Conservation (phyloP, 2,797 vertebrate genomes). For the Salarias fasciatus region DNA sequence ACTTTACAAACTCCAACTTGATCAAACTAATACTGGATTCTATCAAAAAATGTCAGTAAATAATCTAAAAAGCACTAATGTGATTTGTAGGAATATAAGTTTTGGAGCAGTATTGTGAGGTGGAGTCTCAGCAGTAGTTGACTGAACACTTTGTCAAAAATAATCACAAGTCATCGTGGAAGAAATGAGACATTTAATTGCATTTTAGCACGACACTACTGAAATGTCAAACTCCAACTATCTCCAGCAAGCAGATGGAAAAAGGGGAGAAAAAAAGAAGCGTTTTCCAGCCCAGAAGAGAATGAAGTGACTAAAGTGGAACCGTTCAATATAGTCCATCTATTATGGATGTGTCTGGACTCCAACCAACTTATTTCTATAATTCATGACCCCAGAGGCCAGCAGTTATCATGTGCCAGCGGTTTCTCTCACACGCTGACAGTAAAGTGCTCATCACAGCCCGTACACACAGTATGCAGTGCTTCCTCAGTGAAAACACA, state of each 20-base stretch:
- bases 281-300: constrained; percentile 49
- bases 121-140: not conserved
- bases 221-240: constrained; percentile 13
- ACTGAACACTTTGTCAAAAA: constrained; percentile 3
- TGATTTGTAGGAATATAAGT: not conserved
- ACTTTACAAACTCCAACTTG: too few species aligned
- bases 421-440: constrained; percentile 40
- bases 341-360: constrained; percentile 72
- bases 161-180: not conserved
- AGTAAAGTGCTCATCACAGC: constrained; percentile 60
- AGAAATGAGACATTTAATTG: not conserved
- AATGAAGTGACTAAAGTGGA: constrained; percentile 55
- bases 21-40: too few species aligned
- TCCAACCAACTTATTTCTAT: constrained; percentile 66
- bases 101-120: constrained; percentile 2
- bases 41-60: too few species aligned
- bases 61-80: not conserved
- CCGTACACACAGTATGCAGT: constrained; percentile 45
- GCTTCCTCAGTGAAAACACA: constrained; percentile 44
- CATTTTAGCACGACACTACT: not conserved
- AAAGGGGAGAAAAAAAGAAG: not conserved
- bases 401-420: constrained; percentile 38
- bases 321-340: constrained; percentile 61
- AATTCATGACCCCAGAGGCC: constrained; percentile 67
- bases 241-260: constrained; percentile 6